Percentiles rank a stretch among this genome's conserved stretches.
Evolutionary conservation across 2,888 invertebrate species (phyloP).

Genomic region (Siphonodentalium dalli): DNA sequence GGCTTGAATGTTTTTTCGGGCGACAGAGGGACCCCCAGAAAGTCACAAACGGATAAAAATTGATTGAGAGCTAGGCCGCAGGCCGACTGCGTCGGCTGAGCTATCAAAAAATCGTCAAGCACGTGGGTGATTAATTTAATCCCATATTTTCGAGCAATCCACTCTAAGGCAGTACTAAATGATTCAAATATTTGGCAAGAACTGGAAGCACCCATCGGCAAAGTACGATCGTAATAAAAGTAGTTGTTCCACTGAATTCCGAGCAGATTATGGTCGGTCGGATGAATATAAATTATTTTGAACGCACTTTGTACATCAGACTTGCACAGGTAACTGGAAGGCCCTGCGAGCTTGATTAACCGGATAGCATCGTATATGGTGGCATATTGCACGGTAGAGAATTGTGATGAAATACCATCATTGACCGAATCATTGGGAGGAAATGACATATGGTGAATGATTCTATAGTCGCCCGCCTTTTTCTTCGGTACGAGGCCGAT

Average conservation of each 20-base stretch:
- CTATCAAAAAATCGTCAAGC: conserved; percentile 12
- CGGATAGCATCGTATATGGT: conserved; percentile 6
- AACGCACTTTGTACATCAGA: conserved; percentile 3
- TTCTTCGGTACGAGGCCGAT: conserved; percentile 10
- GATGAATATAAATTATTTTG: background rate
- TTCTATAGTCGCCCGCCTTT: background rate
- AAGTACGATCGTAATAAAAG: conserved; percentile 4
- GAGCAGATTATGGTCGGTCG: background rate
- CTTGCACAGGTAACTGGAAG: background rate
- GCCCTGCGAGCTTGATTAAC: background rate
- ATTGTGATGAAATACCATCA: conserved; percentile 5
- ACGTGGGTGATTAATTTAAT: conserved; percentile 1
- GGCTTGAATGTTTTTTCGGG: background rate
- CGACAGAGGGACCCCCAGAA: background rate
- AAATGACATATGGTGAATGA: conserved; percentile 13
- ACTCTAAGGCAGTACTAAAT: conserved; percentile 12
- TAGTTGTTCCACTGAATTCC: conserved; percentile 1
- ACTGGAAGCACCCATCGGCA: conserved; percentile 11
- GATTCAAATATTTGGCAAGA: conserved; percentile 14
- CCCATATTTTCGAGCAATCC: conserved; percentile 7
- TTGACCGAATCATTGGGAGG: conserved; percentile 2
- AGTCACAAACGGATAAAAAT: background rate
- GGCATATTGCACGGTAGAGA: background rate
- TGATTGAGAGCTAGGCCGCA: background rate
- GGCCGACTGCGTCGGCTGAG: background rate